A percentile compares a stretch with the other conserved stretches of the same genome.
Conservation (phyloP, 1,140 invertebrate species). For the Bilobella aurantiaca region DNA sequence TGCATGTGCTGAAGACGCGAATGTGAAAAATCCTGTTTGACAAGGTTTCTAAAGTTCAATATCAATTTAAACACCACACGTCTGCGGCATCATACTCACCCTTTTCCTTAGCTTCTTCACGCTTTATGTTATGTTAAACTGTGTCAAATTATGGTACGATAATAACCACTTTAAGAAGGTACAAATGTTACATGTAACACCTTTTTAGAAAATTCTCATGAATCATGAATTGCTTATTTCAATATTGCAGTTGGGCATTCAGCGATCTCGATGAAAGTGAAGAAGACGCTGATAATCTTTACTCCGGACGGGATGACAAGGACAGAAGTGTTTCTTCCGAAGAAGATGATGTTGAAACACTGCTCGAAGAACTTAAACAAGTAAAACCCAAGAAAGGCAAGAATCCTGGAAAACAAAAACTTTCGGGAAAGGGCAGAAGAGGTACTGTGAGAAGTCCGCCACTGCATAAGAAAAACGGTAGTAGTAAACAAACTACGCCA, state of each 20-base stretch:
- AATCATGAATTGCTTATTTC: not conserved
- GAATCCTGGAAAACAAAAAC: not conserved
- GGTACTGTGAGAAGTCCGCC: no score
- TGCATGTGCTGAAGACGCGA: no score
- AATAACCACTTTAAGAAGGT: no score
- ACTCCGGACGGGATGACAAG: not conserved
- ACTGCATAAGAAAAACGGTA: not conserved
- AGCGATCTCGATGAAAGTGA: not conserved
- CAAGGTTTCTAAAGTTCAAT: constrained; percentile 5
- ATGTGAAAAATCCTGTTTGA: no score
- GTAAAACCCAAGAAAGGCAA: not conserved
- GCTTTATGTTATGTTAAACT: no score
- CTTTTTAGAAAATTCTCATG: no score
- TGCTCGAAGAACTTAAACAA: not conserved
- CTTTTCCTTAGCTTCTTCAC: no score
- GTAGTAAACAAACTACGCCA: no score
- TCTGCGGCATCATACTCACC: no score
- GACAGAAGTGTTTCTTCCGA: not conserved
- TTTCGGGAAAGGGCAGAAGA: not conserved
- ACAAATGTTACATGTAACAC: no score
- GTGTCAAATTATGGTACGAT: no score
- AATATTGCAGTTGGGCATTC: not conserved
- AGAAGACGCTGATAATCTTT: not conserved
- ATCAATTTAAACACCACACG: no score
- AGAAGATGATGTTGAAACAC: not conserved